These are phyloP conservation scores for Ridgeia piscesae DNA, from an alignment of 1,140 invertebrate genomes.

Conservation along the genomic window DNA sequence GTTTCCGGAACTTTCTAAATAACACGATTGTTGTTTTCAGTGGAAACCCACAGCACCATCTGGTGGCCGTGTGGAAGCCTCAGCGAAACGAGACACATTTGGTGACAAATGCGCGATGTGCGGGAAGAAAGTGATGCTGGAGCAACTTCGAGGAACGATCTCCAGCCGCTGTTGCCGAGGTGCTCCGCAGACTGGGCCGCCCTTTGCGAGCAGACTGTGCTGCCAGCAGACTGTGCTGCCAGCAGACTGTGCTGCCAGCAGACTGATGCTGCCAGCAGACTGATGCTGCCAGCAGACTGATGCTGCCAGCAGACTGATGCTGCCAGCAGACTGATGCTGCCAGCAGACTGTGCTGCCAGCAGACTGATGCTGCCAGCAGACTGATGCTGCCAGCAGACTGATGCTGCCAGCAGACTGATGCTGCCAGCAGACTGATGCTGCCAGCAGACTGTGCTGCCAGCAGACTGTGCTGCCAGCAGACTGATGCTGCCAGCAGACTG, in stretches of 20 bases:
- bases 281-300: background rate
- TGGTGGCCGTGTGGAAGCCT: no score
- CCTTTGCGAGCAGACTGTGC: background rate
- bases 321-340: background rate
- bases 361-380: background rate
- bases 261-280: background rate
- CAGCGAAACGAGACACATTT: no score
- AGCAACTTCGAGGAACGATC: no score
- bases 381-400: background rate
- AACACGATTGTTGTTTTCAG: no score
- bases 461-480: no score
- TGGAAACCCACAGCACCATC: no score
- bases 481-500: background rate
- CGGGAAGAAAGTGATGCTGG: no score
- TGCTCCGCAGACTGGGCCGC: no score
- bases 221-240: background rate
- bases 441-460: background rate
- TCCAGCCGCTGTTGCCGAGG: no score
- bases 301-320: background rate
- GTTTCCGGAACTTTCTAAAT: no score
- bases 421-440: background rate
- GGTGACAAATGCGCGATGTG: no score
- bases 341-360: no score
- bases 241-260: background rate
- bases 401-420: background rate